Evolutionary conservation across 2,113 vertebrate genomes (phyloP).

Genomic region (Periophthalmus modestus): DNA sequence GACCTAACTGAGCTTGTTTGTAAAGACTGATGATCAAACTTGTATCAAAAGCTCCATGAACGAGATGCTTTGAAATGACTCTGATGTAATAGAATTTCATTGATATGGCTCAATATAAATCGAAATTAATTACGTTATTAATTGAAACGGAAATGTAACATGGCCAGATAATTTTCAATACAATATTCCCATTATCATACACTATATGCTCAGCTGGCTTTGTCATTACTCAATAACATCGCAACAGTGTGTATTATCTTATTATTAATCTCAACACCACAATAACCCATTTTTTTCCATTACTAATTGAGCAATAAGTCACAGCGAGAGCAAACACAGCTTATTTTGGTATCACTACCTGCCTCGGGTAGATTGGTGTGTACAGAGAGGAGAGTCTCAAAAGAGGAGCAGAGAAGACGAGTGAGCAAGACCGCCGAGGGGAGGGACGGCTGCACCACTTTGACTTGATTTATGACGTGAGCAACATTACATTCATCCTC

Average conservation of each 20-base stretch:
- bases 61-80: not conserved
- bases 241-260: not conserved
- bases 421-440: no score
- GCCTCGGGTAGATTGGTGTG: not conserved
- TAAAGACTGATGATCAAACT: not conserved
- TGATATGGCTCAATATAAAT: not conserved
- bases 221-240: not conserved
- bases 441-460: constrained; percentile 7
- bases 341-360: not conserved
- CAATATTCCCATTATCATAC: not conserved
- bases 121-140: not conserved
- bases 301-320: not conserved
- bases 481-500: not conserved
- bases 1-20: not conserved
- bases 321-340: not conserved
- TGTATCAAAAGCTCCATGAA: not conserved
- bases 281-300: not conserved
- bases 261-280: not conserved
- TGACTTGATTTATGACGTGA: constrained; percentile 13
- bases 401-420: not conserved
- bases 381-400: not conserved
- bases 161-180: not conserved
- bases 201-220: not conserved
- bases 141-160: not conserved
- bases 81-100: not conserved